Evolutionary conservation across 2,888 invertebrate genomes (phyloP).

Genomic region (Xiphydria camelus): DNA sequence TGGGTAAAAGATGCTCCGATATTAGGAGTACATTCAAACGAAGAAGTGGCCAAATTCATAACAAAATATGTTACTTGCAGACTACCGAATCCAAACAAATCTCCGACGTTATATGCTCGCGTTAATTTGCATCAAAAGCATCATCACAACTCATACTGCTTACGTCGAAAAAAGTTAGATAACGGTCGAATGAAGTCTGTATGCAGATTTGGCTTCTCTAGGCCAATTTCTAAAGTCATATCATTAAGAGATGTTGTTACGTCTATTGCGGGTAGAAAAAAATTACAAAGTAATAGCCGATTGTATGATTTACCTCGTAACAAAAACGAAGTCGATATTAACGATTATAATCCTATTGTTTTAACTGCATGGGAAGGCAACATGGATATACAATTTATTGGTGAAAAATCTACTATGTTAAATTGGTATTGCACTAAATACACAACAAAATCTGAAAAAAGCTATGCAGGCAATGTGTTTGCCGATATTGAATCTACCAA

Average conservation of each 20-base stretch:
- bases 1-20: constrained; percentile 40
- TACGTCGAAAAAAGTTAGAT: constrained; percentile 35
- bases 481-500: constrained; percentile 37
- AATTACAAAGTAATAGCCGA: constrained; percentile 28
- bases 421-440: constrained; percentile 39
- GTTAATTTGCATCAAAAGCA: constrained; percentile 36
- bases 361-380: constrained; percentile 40
- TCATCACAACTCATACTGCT: constrained; percentile 39
- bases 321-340: constrained; percentile 25
- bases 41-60: constrained; percentile 36
- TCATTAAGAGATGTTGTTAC: too few relatives aligned
- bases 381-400: constrained; percentile 39
- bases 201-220: constrained; percentile 38
- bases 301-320: constrained; percentile 36
- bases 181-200: constrained; percentile 20
- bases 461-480: constrained; percentile 27
- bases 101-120: too few relatives aligned
- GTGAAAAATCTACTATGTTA: constrained; percentile 35
- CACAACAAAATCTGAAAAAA: constrained; percentile 39
- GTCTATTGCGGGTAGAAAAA: constrained; percentile 35
- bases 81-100: too few relatives aligned
- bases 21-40: constrained; percentile 25
- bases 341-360: constrained; percentile 39
- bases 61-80: constrained; percentile 33
- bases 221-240: too few relatives aligned